Conservation (phyloP, 2,888 invertebrate species). For the Rhimphoctona megacephalus region DNA sequence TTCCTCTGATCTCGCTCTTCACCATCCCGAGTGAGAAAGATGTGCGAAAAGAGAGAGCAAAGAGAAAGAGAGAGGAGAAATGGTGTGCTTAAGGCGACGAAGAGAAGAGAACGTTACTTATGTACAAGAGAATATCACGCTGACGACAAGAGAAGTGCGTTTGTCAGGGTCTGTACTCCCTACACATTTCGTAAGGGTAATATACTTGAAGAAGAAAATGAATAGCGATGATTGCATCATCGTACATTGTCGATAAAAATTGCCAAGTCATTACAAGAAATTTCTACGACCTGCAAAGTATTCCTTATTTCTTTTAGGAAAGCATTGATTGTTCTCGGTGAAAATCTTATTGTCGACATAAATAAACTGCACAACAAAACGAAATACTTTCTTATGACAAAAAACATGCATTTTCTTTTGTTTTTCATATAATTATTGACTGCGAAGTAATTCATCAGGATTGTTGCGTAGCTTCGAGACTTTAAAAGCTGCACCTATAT, state of each 20-base stretch:
- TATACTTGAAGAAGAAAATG: neutral
- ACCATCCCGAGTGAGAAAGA: conserved; percentile 30
- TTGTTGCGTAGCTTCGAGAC: neutral
- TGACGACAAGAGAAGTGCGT: conserved; percentile 22
- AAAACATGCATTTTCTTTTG: neutral
- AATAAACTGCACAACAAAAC: neutral
- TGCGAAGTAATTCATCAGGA: neutral
- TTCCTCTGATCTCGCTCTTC: conserved; percentile 80
- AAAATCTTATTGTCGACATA: neutral
- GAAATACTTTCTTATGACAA: neutral
- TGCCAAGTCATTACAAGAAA: neutral
- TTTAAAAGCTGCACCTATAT: neutral
- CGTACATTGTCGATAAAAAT: neutral
- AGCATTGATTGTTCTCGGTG: neutral
- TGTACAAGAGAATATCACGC: conserved; percentile 10
- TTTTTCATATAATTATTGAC: neutral
- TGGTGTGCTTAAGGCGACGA: conserved; percentile 19
- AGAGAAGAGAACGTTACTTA: conserved; percentile 18
- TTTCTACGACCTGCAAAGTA: neutral
- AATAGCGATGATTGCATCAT: neutral
- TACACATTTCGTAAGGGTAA: neutral
- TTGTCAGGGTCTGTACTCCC: neutral
- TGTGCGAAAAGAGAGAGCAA: conserved; percentile 16
- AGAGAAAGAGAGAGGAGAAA: conserved; percentile 22
- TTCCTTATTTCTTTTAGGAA: neutral